Conservation (phyloP, 2,113 vertebrate species). For the Parus major region DNA sequence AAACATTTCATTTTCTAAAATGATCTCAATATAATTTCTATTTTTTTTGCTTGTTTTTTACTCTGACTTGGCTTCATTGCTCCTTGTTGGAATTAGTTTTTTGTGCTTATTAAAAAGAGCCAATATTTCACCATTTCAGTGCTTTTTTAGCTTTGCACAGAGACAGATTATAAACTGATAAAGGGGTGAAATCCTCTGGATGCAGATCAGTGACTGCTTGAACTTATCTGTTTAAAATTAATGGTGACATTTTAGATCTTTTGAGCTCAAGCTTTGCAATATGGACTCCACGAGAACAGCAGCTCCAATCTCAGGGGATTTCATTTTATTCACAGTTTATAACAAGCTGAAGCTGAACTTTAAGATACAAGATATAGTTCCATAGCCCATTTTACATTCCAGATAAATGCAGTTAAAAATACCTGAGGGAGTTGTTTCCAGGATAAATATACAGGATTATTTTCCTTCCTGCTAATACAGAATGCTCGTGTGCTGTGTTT, state of each 20-base stretch:
- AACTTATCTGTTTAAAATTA: not conserved
- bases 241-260: not conserved
- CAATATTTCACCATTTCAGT: not conserved
- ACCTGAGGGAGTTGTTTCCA: not conserved
- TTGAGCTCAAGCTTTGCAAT: not conserved
- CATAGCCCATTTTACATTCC: not conserved
- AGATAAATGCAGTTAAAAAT: not conserved
- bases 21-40: not conserved
- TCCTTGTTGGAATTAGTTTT: not conserved
- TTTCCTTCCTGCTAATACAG: not conserved
- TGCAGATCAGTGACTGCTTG: not conserved
- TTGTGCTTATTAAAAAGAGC: not conserved
- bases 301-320: not conserved
- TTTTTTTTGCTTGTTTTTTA: not conserved
- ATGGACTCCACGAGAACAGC: rapidly evolving
- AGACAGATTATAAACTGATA: not conserved
- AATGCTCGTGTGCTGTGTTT: not conserved
- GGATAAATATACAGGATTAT: not conserved
- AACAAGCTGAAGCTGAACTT: not conserved
- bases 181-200: not conserved
- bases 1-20: not conserved
- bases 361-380: not conserved
- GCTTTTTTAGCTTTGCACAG: not conserved
- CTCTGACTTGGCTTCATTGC: not conserved
- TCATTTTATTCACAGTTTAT: not conserved